Evolutionary conservation across 2,888 invertebrate species (phyloP).

Genomic region (Hartigia nigra): DNA sequence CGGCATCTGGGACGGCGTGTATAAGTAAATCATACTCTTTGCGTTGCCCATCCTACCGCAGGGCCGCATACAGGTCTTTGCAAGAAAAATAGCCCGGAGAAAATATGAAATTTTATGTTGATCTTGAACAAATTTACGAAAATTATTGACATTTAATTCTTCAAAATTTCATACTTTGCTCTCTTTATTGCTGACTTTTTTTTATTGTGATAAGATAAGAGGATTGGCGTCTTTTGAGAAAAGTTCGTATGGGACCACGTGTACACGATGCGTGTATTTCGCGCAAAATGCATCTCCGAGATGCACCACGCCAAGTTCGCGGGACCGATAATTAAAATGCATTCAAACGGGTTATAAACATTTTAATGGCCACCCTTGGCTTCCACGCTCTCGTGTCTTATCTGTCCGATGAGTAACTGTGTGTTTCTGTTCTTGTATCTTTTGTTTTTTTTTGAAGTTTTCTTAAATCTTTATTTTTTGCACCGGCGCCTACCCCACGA

Average conservation of each 20-base stretch:
- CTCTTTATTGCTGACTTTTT: neutral
- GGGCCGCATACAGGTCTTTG: constrained; percentile 3
- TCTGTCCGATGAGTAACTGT: constrained; percentile 32
- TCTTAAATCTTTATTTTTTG: constrained; percentile 24
- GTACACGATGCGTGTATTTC: neutral
- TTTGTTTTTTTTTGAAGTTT: too few relatives aligned
- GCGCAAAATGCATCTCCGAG: neutral
- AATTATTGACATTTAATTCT: neutral
- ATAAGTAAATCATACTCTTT: constrained; percentile 24
- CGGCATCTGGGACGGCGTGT: constrained; percentile 17
- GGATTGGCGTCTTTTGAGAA: neutral
- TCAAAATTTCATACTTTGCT: neutral
- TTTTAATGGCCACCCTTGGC: constrained; percentile 35
- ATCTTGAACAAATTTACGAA: too few relatives aligned
- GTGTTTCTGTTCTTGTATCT: neutral
- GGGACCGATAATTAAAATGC: constrained; percentile 57
- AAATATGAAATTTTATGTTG: too few relatives aligned
- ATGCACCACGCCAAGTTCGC: neutral
- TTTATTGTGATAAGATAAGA: neutral
- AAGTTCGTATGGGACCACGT: neutral
- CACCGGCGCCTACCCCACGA: constrained; percentile 32
- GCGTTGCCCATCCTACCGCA: neutral
- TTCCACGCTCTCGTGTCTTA: constrained; percentile 28
- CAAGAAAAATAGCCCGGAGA: neutral
- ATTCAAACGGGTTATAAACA: constrained; percentile 53